Evolutionary conservation across 2,888 invertebrate genomes (phyloP).

Genomic region (Adela reaumurella): DNA sequence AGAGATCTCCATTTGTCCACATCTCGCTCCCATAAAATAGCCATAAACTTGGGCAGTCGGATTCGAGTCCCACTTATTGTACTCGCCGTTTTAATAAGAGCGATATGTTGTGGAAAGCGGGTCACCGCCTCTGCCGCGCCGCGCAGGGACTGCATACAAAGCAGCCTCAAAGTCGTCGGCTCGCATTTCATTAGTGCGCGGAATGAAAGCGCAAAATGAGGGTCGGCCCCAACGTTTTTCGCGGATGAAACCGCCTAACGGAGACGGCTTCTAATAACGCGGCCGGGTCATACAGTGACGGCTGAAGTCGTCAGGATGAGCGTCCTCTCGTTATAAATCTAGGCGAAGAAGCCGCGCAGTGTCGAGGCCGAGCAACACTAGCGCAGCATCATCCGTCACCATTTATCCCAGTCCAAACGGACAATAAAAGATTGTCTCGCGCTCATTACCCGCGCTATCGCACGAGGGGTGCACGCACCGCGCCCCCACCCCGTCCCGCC

Average conservation of each 20-base stretch:
- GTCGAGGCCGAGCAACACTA: constrained; percentile 27
- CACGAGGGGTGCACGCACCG: constrained; percentile 12
- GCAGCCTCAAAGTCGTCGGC: constrained; percentile 27
- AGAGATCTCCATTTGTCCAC: no score
- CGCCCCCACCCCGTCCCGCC: constrained; percentile 13
- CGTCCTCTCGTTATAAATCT: constrained; percentile 27
- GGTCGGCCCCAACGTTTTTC: constrained; percentile 19
- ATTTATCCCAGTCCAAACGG: constrained; percentile 42
- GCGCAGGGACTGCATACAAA: constrained; percentile 37
- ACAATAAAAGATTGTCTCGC: constrained; percentile 42
- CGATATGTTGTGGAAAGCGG: constrained; percentile 29
- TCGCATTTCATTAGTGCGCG: constrained; percentile 39
- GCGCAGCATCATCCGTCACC: constrained; percentile 39
- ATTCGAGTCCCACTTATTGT: not conserved
- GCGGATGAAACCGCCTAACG: constrained; percentile 1
- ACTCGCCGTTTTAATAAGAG: constrained; percentile 28
- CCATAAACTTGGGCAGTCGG: no score
- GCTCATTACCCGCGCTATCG: constrained; percentile 24
- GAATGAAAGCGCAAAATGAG: constrained; percentile 37
- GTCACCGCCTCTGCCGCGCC: constrained; percentile 21
- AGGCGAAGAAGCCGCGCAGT: constrained; percentile 23
- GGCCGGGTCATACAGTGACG: constrained; percentile 20
- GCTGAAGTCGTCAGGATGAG: constrained; percentile 1
- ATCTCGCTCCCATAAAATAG: no score
- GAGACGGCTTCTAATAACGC: constrained; percentile 21